Conservation (phyloP, 2,113 vertebrate species). For the Planiliza haematocheilus region DNA sequence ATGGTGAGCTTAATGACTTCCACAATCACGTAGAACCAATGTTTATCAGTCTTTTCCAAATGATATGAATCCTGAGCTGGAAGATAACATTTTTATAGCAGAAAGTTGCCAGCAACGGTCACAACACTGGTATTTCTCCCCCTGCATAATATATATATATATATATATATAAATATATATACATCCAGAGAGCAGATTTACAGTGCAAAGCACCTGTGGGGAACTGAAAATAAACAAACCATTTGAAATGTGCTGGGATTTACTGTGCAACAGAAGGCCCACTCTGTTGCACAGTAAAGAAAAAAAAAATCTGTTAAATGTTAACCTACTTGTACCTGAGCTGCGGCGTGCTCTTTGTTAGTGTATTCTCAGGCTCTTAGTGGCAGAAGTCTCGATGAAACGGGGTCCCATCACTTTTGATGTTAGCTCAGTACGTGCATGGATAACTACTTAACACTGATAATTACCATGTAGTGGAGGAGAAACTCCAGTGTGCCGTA, state of each 20-base stretch:
- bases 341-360: conserved; percentile 42
- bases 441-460: conserved; percentile 77
- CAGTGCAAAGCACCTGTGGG: conserved; percentile 11
- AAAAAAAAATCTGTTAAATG: conserved; percentile 29
- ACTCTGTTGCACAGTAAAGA: not conserved
- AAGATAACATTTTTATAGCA: not conserved
- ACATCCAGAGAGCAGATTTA: conserved; percentile 17
- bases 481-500: conserved; percentile 68
- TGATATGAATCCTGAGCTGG: not conserved
- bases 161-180: too few relatives aligned
- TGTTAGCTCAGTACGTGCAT: conserved; percentile 65
- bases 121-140: conserved; percentile 4
- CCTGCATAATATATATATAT: too few relatives aligned
- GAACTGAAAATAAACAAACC: conserved; percentile 44
- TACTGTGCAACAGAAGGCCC: conserved; percentile 22
- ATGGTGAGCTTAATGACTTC: not conserved
- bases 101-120: conserved; percentile 1
- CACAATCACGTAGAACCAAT: conserved; percentile 8
- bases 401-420: conserved; percentile 67
- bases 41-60: not conserved
- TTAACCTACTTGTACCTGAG: conserved; percentile 47
- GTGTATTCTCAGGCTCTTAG: conserved; percentile 47
- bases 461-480: conserved; percentile 70
- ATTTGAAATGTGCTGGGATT: conserved; percentile 37
- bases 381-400: conserved; percentile 59